phyloP scores from a whole-genome alignment of 2,797 vertebrate genomes.

The Pagetopsis macropterus region DNA sequence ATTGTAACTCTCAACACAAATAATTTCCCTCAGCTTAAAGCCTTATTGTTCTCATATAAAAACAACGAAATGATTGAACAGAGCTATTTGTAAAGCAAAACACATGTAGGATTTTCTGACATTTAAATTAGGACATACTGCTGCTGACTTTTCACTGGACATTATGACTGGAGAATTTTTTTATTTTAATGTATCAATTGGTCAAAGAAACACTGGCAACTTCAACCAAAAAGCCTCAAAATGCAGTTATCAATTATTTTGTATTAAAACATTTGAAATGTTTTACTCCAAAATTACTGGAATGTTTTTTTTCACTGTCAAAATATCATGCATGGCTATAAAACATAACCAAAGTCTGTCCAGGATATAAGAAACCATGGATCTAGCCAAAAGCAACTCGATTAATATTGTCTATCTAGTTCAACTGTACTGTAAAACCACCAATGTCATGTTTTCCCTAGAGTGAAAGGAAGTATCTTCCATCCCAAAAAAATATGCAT shows the following conservation, averaged over 20 bases:
- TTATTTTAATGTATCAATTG: too few species aligned
- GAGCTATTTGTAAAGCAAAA: too few species aligned
- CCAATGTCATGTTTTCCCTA: not conserved
- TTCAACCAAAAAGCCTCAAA: not conserved
- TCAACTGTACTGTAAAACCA: not conserved
- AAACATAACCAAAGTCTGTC: not conserved
- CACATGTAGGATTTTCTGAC: too few species aligned
- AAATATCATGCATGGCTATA: not conserved
- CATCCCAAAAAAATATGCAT: slow-evolving; percentile 18
- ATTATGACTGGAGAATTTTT: too few species aligned
- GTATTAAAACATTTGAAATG: not conserved
- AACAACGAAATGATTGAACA: too few species aligned
- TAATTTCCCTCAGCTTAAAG: too few species aligned
- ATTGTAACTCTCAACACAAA: too few species aligned
- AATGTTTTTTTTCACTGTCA: not conserved
- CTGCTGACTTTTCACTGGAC: too few species aligned
- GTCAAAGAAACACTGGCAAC: not conserved
- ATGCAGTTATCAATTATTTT: not conserved
- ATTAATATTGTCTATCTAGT: not conserved
- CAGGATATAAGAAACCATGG: not conserved
- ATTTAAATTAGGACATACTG: too few species aligned
- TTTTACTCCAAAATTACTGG: not conserved
- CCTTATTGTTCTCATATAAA: too few species aligned
- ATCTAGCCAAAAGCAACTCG: not conserved
- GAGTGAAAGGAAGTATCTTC: not conserved